A percentile compares a stretch with the other conserved stretches of the same genome.
phyloP scores from a whole-genome alignment of 2,113 vertebrate species.

The Microcebus griseorufus region DNA sequence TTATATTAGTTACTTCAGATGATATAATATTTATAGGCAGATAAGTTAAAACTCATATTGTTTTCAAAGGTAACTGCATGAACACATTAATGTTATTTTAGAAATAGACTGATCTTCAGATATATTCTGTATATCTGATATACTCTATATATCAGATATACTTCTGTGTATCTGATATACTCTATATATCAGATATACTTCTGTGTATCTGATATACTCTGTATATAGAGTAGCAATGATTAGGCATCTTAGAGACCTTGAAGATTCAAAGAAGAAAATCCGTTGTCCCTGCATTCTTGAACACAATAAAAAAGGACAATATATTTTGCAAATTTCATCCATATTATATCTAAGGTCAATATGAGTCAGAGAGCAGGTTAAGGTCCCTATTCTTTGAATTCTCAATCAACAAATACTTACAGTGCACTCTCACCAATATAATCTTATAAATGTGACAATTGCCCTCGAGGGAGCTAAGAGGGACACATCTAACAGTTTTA shows the following conservation, averaged over 20 bases:
- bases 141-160: background rate
- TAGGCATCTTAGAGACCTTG: background rate
- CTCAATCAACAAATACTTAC: background rate
- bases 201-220: background rate
- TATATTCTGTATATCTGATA: background rate
- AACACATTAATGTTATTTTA: background rate
- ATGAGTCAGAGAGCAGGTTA: background rate
- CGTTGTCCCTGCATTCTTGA: background rate
- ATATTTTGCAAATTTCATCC: background rate
- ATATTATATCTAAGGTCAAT: background rate
- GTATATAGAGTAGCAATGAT: background rate
- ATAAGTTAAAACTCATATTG: background rate
- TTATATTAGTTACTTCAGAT: background rate
- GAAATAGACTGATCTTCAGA: background rate
- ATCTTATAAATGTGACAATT: background rate
- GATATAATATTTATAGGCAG: background rate
- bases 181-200: too few species aligned
- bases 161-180: background rate
- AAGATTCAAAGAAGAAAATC: background rate
- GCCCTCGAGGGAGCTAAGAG: background rate
- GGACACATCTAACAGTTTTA: background rate
- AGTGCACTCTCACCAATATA: too few species aligned
- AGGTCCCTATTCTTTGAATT: background rate
- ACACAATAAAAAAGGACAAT: background rate
- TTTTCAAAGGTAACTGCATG: background rate